phyloP scores from a whole-genome alignment of 2,797 vertebrate genomes.

The Acanthopagrus latus region DNA sequence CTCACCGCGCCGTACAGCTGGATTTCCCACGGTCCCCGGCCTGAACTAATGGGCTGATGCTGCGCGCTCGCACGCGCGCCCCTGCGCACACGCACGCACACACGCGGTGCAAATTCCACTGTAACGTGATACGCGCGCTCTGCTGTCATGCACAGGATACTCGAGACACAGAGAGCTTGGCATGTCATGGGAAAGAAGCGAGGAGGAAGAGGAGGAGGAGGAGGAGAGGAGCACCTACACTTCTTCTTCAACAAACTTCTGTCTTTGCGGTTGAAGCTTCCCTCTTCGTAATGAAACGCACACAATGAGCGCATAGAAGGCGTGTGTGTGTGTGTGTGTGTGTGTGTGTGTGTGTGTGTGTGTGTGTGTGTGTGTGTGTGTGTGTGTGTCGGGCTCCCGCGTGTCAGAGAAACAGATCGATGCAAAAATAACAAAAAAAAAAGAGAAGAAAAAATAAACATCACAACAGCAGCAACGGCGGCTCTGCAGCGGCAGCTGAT shows the following conservation, averaged over 20 bases:
- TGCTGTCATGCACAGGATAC: conserved; percentile 6
- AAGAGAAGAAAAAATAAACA: conserved; percentile 33
- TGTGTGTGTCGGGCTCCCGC: conserved; percentile 6
- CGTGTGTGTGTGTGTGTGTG: no score
- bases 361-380: no score
- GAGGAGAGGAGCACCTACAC: neutral
- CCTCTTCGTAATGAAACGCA: neutral
- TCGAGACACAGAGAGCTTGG: conserved; percentile 12
- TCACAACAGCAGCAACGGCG: conserved; percentile 17
- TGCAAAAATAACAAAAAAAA: conserved; percentile 35
- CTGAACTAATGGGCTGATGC: conserved; percentile 63
- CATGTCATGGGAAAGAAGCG: conserved; percentile 51
- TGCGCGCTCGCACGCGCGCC: conserved; percentile 34
- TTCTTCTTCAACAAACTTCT: conserved; percentile 8
- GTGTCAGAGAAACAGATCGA: conserved; percentile 41
- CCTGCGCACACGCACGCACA: conserved; percentile 13
- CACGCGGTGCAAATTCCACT: conserved; percentile 16
- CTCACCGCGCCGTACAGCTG: conserved; percentile 16
- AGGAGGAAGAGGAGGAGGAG: no score
- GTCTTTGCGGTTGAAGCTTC: conserved; percentile 28
- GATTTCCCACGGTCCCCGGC: conserved; percentile 64
- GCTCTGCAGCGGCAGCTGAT: conserved; percentile 41
- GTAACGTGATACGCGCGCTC: conserved; percentile 53
- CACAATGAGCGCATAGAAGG: conserved; percentile 14
- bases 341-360: no score